A percentile compares a stretch with the other conserved stretches of the same genome.
Conservation (phyloP, 2,113 vertebrate genomes). For the Tachuris rubrigastra region DNA sequence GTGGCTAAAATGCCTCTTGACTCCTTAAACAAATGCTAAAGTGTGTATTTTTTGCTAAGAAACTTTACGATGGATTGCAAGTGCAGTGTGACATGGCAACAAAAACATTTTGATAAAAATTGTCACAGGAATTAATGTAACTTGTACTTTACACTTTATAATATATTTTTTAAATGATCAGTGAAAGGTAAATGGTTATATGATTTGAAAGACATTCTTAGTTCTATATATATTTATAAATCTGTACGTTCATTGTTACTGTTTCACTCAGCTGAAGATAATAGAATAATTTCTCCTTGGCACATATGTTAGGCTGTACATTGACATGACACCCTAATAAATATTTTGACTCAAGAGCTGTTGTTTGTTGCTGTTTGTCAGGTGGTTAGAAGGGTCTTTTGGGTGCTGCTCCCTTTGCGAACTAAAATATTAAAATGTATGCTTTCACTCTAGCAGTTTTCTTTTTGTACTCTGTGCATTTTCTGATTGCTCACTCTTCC, state of each 20-base stretch:
- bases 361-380: slow-evolving; percentile 62
- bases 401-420: not conserved
- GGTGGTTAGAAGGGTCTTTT: slow-evolving; percentile 52
- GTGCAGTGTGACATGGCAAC: not conserved
- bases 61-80: not conserved
- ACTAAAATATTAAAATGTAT: slow-evolving; percentile 56
- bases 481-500: not conserved
- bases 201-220: not conserved
- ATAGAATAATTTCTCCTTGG: slow-evolving; percentile 35
- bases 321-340: slow-evolving; percentile 54
- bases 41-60: not conserved
- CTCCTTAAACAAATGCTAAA: not conserved
- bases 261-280: slow-evolving; percentile 13
- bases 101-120: slow-evolving; percentile 18
- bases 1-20: not conserved
- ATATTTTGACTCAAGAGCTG: slow-evolving; percentile 57
- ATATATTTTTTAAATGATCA: not conserved
- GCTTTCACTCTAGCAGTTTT: slow-evolving; percentile 18
- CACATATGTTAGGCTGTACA: slow-evolving; percentile 56
- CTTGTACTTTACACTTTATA: not conserved
- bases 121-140: not conserved
- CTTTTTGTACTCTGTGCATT: not conserved
- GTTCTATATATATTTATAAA: not conserved
- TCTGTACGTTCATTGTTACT: not conserved
- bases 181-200: not conserved